phyloP scores from a whole-genome alignment of 2,888 invertebrate species.

The Erebia epiphron region DNA sequence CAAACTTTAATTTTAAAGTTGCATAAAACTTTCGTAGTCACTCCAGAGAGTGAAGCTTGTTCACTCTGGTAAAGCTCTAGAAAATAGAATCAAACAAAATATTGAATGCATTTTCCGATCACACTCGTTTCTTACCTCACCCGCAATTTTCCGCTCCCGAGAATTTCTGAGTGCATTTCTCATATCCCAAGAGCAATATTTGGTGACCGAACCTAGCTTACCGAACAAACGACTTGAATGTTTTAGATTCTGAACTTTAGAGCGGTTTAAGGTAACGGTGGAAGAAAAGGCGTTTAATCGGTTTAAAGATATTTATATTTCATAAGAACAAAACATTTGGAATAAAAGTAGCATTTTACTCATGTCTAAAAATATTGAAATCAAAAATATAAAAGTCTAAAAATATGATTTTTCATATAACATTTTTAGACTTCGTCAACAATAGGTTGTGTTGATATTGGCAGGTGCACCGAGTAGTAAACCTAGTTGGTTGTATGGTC shows the following conservation, averaged over 20 bases:
- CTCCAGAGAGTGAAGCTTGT: not conserved
- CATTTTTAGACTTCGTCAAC: too few species aligned
- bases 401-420: too few species aligned
- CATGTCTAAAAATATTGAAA: too few species aligned
- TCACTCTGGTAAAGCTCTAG: not conserved
- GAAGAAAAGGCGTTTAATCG: not conserved
- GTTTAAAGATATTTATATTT: too few species aligned
- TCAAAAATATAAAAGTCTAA: too few species aligned
- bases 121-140: not conserved
- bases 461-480: too few species aligned
- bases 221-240: constrained; percentile 32
- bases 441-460: too few species aligned
- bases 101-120: constrained; percentile 15
- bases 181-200: constrained; percentile 32
- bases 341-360: too few species aligned
- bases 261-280: not conserved
- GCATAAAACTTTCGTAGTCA: too few species aligned
- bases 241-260: constrained; percentile 28
- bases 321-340: too few species aligned
- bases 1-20: too few species aligned
- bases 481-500: too few species aligned
- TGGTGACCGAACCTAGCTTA: constrained; percentile 28
- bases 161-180: constrained; percentile 19
- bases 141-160: constrained; percentile 15
- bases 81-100: constrained; percentile 5